These are phyloP conservation scores for Drosophila prolongata DNA, from an alignment of 2,888 invertebrate genomes.

Conservation along the genomic window DNA sequence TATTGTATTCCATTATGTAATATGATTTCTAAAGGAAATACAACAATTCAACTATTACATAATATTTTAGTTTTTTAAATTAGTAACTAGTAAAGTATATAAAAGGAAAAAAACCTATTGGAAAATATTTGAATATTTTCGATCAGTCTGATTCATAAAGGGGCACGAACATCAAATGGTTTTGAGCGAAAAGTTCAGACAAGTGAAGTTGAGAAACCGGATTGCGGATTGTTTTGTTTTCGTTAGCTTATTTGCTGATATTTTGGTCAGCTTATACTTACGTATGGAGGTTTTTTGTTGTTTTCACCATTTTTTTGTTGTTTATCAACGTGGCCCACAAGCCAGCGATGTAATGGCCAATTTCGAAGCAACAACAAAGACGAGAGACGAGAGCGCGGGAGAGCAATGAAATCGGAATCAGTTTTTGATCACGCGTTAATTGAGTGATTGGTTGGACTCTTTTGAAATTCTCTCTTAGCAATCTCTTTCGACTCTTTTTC, in stretches of 20 bases:
- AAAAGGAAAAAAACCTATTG: not conserved
- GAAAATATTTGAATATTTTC: not conserved
- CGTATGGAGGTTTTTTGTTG: slow-evolving; percentile 30
- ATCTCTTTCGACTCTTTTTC: not conserved
- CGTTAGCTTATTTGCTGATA: slow-evolving; percentile 20
- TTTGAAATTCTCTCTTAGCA: not conserved
- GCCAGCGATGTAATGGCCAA: slow-evolving; percentile 25
- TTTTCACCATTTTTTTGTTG: slow-evolving; percentile 42
- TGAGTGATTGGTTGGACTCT: slow-evolving; percentile 26
- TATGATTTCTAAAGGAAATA: too few species aligned
- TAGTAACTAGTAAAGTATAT: too few species aligned
- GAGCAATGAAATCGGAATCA: slow-evolving; percentile 19
- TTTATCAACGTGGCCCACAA: slow-evolving; percentile 45
- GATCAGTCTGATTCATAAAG: slow-evolving; percentile 8
- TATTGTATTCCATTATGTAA: not conserved
- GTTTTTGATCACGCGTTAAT: slow-evolving; percentile 32
- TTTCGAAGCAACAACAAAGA: slow-evolving; percentile 3
- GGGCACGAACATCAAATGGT: slow-evolving; percentile 25
- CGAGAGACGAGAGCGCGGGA: slow-evolving; percentile 7
- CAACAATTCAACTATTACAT: too few species aligned
- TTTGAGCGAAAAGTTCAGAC: not conserved
- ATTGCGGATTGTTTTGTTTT: slow-evolving; percentile 43
- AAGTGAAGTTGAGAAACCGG: slow-evolving; percentile 51
- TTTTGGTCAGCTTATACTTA: slow-evolving; percentile 13
- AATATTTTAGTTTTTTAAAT: too few species aligned